phyloP scores from a whole-genome alignment of 2,888 invertebrate species.

The Leptothorax acervorum region DNA sequence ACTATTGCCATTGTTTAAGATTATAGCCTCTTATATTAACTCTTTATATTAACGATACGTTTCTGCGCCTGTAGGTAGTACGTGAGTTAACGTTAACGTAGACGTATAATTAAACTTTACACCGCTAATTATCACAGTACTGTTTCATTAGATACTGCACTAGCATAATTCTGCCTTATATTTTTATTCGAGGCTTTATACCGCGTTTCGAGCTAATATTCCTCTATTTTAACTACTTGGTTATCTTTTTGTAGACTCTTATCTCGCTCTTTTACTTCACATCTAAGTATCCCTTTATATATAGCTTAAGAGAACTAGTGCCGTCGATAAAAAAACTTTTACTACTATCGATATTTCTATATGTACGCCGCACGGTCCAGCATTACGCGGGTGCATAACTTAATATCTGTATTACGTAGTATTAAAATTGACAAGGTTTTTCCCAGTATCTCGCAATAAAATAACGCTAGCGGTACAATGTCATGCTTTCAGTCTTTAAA shows the following conservation, averaged over 20 bases:
- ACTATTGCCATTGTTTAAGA: not conserved
- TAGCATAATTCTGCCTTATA: not conserved
- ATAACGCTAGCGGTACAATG: not conserved
- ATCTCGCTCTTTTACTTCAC: not conserved
- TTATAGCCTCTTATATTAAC: not conserved
- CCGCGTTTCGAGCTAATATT: conserved; percentile 11
- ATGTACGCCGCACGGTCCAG: not conserved
- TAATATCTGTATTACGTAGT: not conserved
- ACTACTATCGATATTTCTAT: not conserved
- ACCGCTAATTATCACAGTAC: not conserved
- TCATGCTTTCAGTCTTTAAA: not conserved
- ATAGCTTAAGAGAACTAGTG: conserved; percentile 4
- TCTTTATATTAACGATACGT: not conserved
- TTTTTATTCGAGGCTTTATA: not conserved
- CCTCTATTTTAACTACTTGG: conserved; percentile 12
- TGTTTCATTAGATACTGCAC: conserved; percentile 24
- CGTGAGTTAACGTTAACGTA: conserved; percentile 13
- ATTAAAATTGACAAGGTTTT: not conserved
- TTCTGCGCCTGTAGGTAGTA: not conserved
- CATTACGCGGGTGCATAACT: not conserved
- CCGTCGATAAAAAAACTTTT: not conserved
- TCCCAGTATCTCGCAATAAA: not conserved
- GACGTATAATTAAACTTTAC: conserved; percentile 35
- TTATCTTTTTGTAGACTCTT: not conserved
- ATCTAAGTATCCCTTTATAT: not conserved